phyloP scores from a whole-genome alignment of 2,888 invertebrate genomes.

The Thymelicus lineola region DNA sequence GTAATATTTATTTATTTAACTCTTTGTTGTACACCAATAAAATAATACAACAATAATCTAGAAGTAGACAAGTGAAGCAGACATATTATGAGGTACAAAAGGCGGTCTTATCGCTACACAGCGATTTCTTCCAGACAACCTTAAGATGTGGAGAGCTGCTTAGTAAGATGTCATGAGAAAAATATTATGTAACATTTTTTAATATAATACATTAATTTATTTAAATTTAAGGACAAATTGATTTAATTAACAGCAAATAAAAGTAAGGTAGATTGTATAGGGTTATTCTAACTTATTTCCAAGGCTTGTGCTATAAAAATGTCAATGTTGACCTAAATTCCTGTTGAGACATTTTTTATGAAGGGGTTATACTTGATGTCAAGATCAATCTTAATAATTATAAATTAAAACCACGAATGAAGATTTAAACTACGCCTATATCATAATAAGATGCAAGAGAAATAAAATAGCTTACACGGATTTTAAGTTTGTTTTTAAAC shows the following conservation, averaged over 20 bases:
- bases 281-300: background rate
- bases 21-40: too few relatives aligned
- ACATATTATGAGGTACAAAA: too few relatives aligned
- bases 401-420: background rate
- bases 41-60: too few relatives aligned
- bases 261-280: background rate
- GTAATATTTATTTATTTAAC: too few relatives aligned
- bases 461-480: background rate
- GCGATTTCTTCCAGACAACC: too few relatives aligned
- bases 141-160: too few relatives aligned
- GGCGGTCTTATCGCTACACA: too few relatives aligned
- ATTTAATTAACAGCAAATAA: background rate
- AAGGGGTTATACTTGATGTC: conserved; percentile 19
- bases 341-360: conserved; percentile 3
- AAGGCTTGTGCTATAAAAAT: conserved; percentile 16
- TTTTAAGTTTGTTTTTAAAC: background rate
- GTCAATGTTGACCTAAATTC: conserved; percentile 28
- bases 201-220: background rate
- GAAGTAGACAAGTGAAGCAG: too few relatives aligned
- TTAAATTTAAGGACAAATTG: background rate
- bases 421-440: too few relatives aligned
- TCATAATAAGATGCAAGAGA: background rate
- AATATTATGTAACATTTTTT: background rate
- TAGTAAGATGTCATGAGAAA: too few relatives aligned
- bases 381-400: conserved; percentile 25